Evolutionary conservation across 2,797 vertebrate genomes (phyloP), one percentile per base, ranked within the genome.

Genomic region (Erpetoichthys calabaricus): DNA sequence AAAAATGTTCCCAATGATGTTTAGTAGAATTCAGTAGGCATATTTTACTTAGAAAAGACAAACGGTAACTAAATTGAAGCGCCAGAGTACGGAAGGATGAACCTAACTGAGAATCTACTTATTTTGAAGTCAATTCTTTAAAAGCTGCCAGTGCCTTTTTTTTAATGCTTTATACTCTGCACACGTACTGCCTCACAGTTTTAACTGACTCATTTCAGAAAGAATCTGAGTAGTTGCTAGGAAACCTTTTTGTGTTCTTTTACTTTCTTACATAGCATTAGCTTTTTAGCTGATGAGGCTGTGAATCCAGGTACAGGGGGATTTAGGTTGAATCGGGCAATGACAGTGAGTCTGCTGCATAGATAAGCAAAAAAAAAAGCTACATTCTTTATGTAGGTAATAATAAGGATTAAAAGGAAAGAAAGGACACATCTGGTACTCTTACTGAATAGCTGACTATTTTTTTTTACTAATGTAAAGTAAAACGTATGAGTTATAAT

Each of bases 171-270:
- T 73, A 71, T 59, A 82, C 71, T 60, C 77, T 3, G 52, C 54
- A 67, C 79, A 82, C 65, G 65, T 74, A 73, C 65, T 58, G 56
- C n/a, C 42, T 45, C 63, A 63, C 52, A 68, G 69, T 69, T 84
- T 83, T 78, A 79, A 79, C 70, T 71, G 71, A 76, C 75, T 83
- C 64, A 66, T 71, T 76, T 78, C 71, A 67, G 68, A 74, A 71
- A 63, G 65, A 76, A 80, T 79, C 67, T 73, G 65, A 70, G 72
- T 73, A 77, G 75, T 78, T 82, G 70, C 77, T 82, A 79, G 75
- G 75, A 77, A 79, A 80, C 67, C 65, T 75, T 81, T 75, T 75
- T 77, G 66, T 74, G 73, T 77, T 76, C 72, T 75, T 75, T 74
- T 75, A 68, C 65, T 66, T 73, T 77, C 76, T 73, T 75, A 73